phyloP scores from a whole-genome alignment of 1,140 invertebrate genomes.

The Macrobrachium nipponense region DNA sequence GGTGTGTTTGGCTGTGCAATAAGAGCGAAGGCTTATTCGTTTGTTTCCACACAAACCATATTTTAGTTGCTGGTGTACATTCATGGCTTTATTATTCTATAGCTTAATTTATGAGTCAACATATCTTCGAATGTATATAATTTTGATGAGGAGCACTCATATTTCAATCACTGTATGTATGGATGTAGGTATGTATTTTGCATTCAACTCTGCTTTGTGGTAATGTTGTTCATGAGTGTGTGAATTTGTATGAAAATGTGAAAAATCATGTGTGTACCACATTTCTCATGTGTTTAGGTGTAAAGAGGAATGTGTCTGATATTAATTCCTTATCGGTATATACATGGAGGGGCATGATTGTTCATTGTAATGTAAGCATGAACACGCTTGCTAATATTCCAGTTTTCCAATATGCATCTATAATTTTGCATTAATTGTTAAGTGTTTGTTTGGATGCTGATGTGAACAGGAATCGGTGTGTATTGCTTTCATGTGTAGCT shows the following conservation, averaged over 20 bases:
- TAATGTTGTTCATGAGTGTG: neutral
- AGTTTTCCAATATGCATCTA: too few relatives aligned
- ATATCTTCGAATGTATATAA: neutral
- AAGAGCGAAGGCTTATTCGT: too few relatives aligned
- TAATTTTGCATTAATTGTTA: too few relatives aligned
- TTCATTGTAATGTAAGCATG: neutral
- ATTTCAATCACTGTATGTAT: neutral
- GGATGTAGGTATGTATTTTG: neutral
- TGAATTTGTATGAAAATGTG: too few relatives aligned
- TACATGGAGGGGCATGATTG: neutral
- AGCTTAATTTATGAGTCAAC: neutral
- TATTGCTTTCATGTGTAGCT: too few relatives aligned
- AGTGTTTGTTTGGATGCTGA: too few relatives aligned
- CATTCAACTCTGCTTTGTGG: neutral
- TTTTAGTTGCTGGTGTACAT: neutral
- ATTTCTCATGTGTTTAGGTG: too few relatives aligned
- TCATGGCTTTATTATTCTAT: neutral
- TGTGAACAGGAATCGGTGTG: too few relatives aligned
- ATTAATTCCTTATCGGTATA: neutral
- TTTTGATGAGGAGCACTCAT: neutral
- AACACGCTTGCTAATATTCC: too few relatives aligned
- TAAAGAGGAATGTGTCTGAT: too few relatives aligned
- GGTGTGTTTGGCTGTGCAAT: neutral
- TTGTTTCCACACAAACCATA: neutral
- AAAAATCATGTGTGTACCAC: too few relatives aligned